Evolutionary conservation across 2,888 invertebrate genomes (phyloP), one percentile per base, ranked within the genome.

Genomic region (Drosophila mettleri): DNA sequence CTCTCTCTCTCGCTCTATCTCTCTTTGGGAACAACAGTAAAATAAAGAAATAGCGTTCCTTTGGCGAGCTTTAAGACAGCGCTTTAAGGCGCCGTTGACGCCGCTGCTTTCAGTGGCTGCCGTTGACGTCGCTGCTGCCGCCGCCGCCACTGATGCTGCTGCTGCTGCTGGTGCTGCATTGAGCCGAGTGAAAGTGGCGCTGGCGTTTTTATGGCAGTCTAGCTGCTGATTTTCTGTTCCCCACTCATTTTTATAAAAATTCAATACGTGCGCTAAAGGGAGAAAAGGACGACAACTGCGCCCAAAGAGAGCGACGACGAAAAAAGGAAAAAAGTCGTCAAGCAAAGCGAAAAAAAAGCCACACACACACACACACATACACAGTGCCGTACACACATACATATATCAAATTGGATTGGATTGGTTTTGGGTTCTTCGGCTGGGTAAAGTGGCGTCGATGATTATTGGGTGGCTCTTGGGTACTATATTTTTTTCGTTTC

Each of bases 371-470:
- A 24, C 3, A 24, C 3, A 24, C 3, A 24, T 4, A 5, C 5
- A 24, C 24, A 3, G 18, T 16, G 54, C 38, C 14, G 60, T 54
- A 67, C 54, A 53, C 51, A 61, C 55, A 55, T 58, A 65, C 60
- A 78, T 68, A 65, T 33, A 79, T 70, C 80, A 88, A 88, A 84
- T 84, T 88, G 86, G 88, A 88, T 84, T 88, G 88, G 88, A 75
- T 88, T 86, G 87, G 80, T 83, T 80, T 78, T 73, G 62, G 67
- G 69, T 59, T 38, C 54, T 61, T 31, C 33, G 48, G 61, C 69
- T 61, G 78, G 74, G 74, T 59, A 70, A 52, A 61, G 54, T 72
- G 74, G 78, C 74, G 76, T 70, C 74, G 79, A 77, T 77, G 76
- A 77, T 77, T 77, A 77, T 78, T 78, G 80, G 80, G 80, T 76